Percentiles rank a stretch among this genome's conserved stretches.
Conservation (phyloP, 2,888 invertebrate species). For the Campoplex nolae region DNA sequence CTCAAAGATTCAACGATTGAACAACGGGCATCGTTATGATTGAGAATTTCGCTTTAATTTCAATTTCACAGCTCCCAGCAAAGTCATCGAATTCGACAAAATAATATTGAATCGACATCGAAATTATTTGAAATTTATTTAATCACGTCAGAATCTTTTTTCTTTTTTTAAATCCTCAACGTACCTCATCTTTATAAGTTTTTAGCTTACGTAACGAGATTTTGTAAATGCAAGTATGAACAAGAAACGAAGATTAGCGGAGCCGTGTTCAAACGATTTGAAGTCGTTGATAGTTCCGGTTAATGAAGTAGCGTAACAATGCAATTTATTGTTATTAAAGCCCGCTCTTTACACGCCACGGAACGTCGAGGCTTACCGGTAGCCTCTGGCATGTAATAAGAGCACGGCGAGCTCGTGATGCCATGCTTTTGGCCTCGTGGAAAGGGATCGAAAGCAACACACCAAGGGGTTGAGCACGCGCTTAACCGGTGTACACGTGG, state of each 20-base stretch:
- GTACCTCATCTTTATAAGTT: background rate
- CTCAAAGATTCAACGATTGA: background rate
- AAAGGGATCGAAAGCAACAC: slow-evolving; percentile 33
- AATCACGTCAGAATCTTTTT: background rate
- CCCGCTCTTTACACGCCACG: slow-evolving; percentile 39
- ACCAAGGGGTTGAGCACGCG: slow-evolving; percentile 54
- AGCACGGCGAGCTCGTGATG: slow-evolving; percentile 36
- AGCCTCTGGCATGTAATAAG: slow-evolving; percentile 62
- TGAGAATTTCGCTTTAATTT: background rate
- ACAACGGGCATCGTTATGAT: background rate
- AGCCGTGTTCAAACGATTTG: slow-evolving; percentile 27
- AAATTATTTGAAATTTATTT: background rate
- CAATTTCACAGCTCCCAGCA: background rate
- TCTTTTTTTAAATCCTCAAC: background rate
- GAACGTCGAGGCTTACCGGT: slow-evolving; percentile 38
- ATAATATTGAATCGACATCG: background rate
- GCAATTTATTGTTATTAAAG: slow-evolving; percentile 70
- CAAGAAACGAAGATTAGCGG: slow-evolving; percentile 15
- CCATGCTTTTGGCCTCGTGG: slow-evolving; percentile 9
- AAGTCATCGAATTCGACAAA: background rate
- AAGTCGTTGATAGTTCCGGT: slow-evolving; percentile 59
- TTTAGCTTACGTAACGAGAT: background rate
- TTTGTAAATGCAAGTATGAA: background rate
- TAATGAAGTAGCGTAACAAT: slow-evolving; percentile 67
- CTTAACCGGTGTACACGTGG: slow-evolving; percentile 64